Percentiles rank a stretch among this genome's conserved stretches.
phyloP scores from a whole-genome alignment of 2,888 invertebrate species.

The Amorpha juglandis region DNA sequence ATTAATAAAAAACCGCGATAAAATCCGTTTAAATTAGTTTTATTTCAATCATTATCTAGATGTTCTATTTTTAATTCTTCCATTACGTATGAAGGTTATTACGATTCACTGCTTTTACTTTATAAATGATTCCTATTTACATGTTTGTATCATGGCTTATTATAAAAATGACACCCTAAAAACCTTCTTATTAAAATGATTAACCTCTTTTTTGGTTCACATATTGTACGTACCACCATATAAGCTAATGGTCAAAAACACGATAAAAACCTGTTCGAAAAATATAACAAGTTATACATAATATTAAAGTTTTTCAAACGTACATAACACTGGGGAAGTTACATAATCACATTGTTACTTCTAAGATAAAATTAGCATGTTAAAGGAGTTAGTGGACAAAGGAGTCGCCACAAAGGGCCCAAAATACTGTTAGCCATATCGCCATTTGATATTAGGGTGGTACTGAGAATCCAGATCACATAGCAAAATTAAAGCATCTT shows the following conservation, averaged over 20 bases:
- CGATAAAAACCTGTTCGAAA: constrained; percentile 18
- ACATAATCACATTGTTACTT: constrained; percentile 41
- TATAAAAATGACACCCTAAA: no score
- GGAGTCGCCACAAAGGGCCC: constrained; percentile 50
- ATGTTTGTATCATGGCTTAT: no score
- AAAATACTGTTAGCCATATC: constrained; percentile 38
- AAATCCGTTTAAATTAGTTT: no score
- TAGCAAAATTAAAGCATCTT: not conserved
- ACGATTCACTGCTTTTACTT: no score
- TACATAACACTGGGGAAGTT: constrained; percentile 2
- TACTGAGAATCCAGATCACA: not conserved
- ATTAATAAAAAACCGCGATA: no score
- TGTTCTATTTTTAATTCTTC: no score
- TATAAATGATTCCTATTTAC: no score
- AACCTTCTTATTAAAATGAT: no score
- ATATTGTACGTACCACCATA: no score
- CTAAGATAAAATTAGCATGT: constrained; percentile 66
- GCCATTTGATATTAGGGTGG: constrained; percentile 15
- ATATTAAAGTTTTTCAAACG: not conserved
- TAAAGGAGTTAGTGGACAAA: constrained; percentile 61
- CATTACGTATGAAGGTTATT: no score
- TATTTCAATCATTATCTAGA: no score
- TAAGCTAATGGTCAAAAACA: not conserved
- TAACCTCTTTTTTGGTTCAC: no score
- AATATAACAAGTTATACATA: not conserved